Base-by-base conservation (phyloP, 2,113 vertebrate genomes). In the Tauraco erythrolophus region DNA sequence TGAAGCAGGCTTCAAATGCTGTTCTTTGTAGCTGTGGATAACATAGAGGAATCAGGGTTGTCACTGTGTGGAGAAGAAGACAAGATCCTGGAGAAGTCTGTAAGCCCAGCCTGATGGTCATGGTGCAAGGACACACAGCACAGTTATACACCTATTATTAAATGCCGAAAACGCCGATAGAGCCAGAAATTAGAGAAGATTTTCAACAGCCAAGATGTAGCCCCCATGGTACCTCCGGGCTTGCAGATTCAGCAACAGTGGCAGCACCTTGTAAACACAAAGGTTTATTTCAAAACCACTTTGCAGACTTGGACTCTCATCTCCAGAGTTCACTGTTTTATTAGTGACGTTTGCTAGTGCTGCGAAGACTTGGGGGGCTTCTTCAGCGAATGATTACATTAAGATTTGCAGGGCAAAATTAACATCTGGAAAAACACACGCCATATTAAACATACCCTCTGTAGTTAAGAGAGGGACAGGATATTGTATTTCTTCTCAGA, bases 331-430 rank as follows among this genome's bases (percentile, higher is more conserved):
- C 25, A 41, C 22, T 68, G 0, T 79, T 85, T 62, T 53, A 10
- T 37, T 60, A 24, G 48, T 41, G 43, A 76, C 25, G 28, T 70
- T 70, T 82, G 17, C 53, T 66, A 58, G 51, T 5, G 37, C 37
- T 70, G 28, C 33, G 15, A 66, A 71, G 78, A 88, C 14, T 53
- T 30, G 28, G 22, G 11, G 5, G 5, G 30, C 31, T 58, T 88
- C 61, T 85, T 60, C 0, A 3, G 39, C n/a, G 8, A 30, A 31
- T 0, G 1, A 75, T 10, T 85, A 24, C 2, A 4, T 82, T 6
- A 50, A 61, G 33, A 79, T 43, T 28, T 94, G 27, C 35, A 85
- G 27, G 39, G 61, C 25, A 79, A 92, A 92, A 68, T 39, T 16
- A 82, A 41, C 31, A 50, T 25, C 53, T 71, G 51, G 82, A 82